These are phyloP conservation scores for Hozukius guyotensis DNA, from an alignment of 2,797 vertebrate species.

Conservation along the genomic window DNA sequence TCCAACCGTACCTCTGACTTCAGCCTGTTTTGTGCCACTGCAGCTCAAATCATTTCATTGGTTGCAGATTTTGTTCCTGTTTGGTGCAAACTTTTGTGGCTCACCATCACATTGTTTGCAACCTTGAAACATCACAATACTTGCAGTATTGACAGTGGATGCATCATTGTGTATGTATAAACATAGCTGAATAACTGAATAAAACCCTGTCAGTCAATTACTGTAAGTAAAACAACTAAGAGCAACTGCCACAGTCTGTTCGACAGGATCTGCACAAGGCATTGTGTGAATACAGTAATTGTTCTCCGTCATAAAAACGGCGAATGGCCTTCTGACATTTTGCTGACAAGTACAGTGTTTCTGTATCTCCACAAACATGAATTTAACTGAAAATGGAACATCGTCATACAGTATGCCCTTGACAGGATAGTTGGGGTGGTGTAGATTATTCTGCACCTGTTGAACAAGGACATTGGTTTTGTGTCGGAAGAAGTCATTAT, in stretches of 20 bases:
- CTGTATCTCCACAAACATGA: background rate
- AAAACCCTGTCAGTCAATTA: background rate
- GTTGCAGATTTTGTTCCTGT: background rate
- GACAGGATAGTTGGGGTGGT: background rate
- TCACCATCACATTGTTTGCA: background rate
- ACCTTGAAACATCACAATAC: background rate
- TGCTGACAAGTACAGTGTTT: background rate
- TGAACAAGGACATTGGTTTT: background rate
- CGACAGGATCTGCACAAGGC: background rate
- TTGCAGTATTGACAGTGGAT: background rate
- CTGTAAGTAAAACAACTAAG: background rate
- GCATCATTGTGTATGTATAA: constrained; percentile 11
- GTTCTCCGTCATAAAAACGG: background rate
- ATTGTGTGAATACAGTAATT: background rate
- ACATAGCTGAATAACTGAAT: background rate
- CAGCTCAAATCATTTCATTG: background rate
- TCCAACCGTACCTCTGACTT: background rate
- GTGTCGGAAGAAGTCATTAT: background rate
- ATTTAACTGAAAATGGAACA: background rate
- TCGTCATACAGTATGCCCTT: background rate
- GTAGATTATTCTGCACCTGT: constrained; percentile 11
- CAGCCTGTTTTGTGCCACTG: background rate
- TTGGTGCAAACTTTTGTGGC: background rate
- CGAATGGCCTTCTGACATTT: background rate
- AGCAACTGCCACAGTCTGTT: constrained; percentile 7